These are phyloP conservation scores for Gambelia wislizenii DNA, from an alignment of 2,797 vertebrate species.

Conservation along the genomic window DNA sequence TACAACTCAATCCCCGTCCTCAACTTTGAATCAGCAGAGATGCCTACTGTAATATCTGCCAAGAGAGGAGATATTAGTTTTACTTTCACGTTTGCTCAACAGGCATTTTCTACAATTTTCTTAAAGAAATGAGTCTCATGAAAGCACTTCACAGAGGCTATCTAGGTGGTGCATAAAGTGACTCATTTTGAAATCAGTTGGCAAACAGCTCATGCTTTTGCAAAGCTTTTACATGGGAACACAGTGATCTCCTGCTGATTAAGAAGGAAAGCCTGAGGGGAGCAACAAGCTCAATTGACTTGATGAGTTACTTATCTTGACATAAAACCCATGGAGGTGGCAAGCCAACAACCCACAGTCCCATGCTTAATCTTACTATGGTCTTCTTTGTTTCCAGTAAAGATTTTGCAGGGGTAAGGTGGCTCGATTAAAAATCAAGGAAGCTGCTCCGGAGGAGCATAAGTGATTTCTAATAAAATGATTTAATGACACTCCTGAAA, in stretches of 20 bases:
- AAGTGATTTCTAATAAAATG: background rate
- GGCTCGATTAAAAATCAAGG: background rate
- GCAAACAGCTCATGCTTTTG: slow-evolving; percentile 8
- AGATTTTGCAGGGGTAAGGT: background rate
- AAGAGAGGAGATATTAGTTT: background rate
- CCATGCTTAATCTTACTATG: background rate
- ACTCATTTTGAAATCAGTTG: slow-evolving; percentile 20
- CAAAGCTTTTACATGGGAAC: slow-evolving; percentile 2
- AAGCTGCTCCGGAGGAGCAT: background rate
- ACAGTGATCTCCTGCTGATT: slow-evolving; percentile 1
- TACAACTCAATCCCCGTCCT: background rate
- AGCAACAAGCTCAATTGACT: background rate
- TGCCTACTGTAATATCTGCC: background rate
- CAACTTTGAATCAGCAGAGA: background rate
- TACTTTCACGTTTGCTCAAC: background rate
- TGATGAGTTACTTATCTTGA: background rate
- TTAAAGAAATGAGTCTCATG: background rate
- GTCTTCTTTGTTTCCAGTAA: background rate
- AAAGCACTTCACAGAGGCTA: background rate
- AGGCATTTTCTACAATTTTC: background rate
- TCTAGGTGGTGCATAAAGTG: background rate
- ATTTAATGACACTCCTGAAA: background rate
- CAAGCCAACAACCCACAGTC: background rate
- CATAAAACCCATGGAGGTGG: background rate
- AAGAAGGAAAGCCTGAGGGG: slow-evolving; percentile 4